Evolutionary conservation across 1,140 invertebrate species (phyloP), one percentile per base, ranked within the genome.

Genomic region (Frieseomelitta varia): DNA sequence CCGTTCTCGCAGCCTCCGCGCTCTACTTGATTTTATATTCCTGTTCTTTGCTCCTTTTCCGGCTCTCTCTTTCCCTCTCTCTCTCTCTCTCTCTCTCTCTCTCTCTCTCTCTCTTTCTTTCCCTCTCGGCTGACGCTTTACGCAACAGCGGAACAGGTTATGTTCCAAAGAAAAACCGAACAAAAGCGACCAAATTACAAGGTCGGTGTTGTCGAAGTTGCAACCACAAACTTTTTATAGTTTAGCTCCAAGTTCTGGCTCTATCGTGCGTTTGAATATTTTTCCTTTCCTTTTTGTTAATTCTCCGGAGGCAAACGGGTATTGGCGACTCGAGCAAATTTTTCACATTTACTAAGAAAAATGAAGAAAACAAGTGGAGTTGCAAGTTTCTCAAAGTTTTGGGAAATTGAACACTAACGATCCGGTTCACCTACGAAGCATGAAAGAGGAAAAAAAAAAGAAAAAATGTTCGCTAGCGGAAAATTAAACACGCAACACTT

Each of bases 21-120:
- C 55, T 30, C 39, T 74, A 47, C 4, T 34, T 24, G 17, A 51
- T 68, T 76, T 82, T 82, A 47, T 53, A 65, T 73, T 34, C 12
- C 4, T 6, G 19, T 14, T 15, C 73, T 27, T 21, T 58, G 27
- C 55, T 30, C 19, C 30, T 12, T 11, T n/a, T 34, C 58, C 19
- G 2, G 65, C 17, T 0, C 8, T 17, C 14, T 27, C 15, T 55
- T 15, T 55, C 19, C 17, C 15, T 34, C n/a, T 24, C 24, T 12
- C 1, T 21, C 77, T 27, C 24, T 56, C 51, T 19, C 27, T 30
- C 15, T 1, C 6, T 17, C 15, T 27, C 15, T 56, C 55, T 56
- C 6, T 56, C 4, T 34, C n/a, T 24, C 24, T 12, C 1, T 21
- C 77, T 27, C 24, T 56, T 30, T 19, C 30, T 47, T 47, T 47